Evolutionary conservation across 37 sponge, comb jelly and placozoan genomes (phyloP).

Genomic region (Bolinopsis microptera): DNA sequence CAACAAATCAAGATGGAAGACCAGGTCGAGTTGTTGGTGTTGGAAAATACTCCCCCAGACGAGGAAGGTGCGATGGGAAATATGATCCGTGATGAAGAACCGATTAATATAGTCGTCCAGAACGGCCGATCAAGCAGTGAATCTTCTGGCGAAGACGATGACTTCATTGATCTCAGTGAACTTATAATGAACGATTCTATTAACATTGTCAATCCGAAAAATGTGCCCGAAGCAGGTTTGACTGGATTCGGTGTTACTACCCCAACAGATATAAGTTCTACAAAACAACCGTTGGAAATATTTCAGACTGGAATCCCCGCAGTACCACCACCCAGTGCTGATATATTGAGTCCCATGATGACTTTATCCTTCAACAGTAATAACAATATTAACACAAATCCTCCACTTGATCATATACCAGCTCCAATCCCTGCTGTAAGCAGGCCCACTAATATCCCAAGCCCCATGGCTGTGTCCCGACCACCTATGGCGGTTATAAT

Average conservation of each 20-base stretch:
- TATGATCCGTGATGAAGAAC: neutral
- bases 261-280: neutral
- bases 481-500: neutral
- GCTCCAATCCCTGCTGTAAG: no score
- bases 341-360: no score
- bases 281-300: neutral
- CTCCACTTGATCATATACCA: no score
- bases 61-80: neutral
- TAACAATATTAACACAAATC: neutral
- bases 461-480: neutral
- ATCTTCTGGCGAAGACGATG: neutral
- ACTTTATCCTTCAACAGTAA: no score
- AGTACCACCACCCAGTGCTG: neutral
- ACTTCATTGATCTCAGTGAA: neutral
- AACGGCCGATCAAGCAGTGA: neutral
- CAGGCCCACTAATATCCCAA: neutral
- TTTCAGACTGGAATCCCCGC: neutral
- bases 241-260: neutral
- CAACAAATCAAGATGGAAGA: slow-evolving; percentile 30
- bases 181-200: neutral
- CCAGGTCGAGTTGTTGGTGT: neutral
- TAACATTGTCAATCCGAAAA: neutral
- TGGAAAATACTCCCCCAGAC: neutral
- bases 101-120: neutral
- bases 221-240: neutral